phyloP scores from a whole-genome alignment of 2,113 vertebrate genomes.

The Sinocyclocheilus grahami region DNA sequence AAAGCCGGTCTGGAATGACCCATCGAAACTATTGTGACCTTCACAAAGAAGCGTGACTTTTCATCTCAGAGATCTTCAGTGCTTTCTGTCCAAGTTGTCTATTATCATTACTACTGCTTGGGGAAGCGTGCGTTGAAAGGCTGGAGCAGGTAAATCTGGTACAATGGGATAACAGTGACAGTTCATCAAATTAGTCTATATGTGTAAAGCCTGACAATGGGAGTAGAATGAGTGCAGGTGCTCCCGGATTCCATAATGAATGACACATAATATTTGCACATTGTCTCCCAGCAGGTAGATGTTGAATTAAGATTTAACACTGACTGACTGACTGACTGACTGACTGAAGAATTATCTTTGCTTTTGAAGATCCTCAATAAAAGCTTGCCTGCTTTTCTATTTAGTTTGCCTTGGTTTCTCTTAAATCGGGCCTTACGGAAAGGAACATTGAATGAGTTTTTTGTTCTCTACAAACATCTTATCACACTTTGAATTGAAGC shows the following conservation, averaged over 20 bases:
- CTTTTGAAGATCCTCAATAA: slow-evolving; percentile 11
- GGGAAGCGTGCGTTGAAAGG: not conserved
- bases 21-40: slow-evolving; percentile 30
- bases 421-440: not conserved
- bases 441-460: not conserved
- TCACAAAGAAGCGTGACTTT: slow-evolving; percentile 11
- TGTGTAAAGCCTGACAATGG: slow-evolving; percentile 33
- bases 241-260: slow-evolving; percentile 35
- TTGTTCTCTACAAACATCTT: slow-evolving; percentile 6
- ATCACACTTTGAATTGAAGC: slow-evolving; percentile 3
- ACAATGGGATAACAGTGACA: slow-evolving; percentile 39
- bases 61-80: slow-evolving; percentile 35
- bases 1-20: slow-evolving; percentile 15
- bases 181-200: slow-evolving; percentile 43
- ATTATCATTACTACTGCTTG: slow-evolving; percentile 35
- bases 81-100: slow-evolving; percentile 48
- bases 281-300: slow-evolving; percentile 4
- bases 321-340: slow-evolving; percentile 29
- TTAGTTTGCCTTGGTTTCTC: not conserved
- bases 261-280: slow-evolving; percentile 37
- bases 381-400: slow-evolving; percentile 1
- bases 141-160: slow-evolving; percentile 30
- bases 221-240: slow-evolving; percentile 5
- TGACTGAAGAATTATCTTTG: not conserved
- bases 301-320: not conserved